Percentiles rank a stretch among this genome's conserved stretches.
Conservation (phyloP, 2,888 invertebrate species). For the Liopterus haemorrhoidalis region DNA sequence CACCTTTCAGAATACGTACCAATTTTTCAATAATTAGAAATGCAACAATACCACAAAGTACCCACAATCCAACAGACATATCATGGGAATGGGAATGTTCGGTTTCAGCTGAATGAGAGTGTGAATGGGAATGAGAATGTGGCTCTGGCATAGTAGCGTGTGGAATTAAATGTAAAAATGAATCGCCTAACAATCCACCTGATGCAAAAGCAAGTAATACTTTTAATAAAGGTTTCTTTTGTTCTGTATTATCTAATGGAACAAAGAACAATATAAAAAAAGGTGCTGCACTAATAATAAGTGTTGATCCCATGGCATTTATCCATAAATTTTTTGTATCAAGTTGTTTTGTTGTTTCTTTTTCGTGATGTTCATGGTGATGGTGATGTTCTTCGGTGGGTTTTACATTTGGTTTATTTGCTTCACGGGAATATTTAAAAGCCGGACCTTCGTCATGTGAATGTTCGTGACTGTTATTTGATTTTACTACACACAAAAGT, state of each 20-base stretch:
- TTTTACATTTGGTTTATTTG: constrained; percentile 51
- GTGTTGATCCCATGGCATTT: constrained; percentile 81
- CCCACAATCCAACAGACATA: constrained; percentile 89
- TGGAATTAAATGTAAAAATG: constrained; percentile 96
- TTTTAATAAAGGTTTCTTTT: constrained; percentile 82
- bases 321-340: constrained; percentile 58
- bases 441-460: constrained; percentile 60
- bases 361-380: constrained; percentile 28
- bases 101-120: constrained; percentile 50
- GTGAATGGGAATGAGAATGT: constrained; percentile 46
- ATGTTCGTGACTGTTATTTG: constrained; percentile 47
- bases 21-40: constrained; percentile 92
- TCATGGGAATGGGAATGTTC: constrained; percentile 63
- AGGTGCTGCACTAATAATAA: constrained; percentile 91
- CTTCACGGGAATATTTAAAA: constrained; percentile 77
- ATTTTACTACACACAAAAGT: too few relatives aligned
- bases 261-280: constrained; percentile 89
- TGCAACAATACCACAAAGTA: constrained; percentile 85
- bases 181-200: constrained; percentile 94
- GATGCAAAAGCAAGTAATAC: constrained; percentile 89
- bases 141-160: constrained; percentile 73
- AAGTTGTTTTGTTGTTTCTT: constrained; percentile 32
- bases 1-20: constrained; percentile 80
- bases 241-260: constrained; percentile 79
- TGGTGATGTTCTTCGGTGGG: constrained; percentile 27